Evolutionary conservation across 2,113 vertebrate genomes (phyloP).

Genomic region (Microcebus griseorufus): DNA sequence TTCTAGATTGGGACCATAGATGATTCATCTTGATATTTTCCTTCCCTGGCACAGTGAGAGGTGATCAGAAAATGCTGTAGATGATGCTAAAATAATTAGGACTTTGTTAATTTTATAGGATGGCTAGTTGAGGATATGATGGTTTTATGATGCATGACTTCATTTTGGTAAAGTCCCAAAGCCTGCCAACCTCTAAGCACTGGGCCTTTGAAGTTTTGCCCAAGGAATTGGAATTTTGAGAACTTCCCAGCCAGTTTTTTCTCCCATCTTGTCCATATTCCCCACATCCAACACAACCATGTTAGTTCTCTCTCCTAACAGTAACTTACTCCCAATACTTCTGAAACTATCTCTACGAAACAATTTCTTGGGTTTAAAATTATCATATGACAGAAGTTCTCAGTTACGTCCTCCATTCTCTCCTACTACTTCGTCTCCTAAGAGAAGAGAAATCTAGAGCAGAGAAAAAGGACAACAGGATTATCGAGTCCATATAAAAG

Average conservation of each 20-base stretch:
- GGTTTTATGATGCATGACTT: neutral
- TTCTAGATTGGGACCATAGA: neutral
- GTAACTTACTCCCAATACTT: neutral
- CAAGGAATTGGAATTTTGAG: neutral
- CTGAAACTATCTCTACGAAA: neutral
- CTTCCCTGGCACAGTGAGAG: neutral
- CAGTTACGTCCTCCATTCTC: neutral
- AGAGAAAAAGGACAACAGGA: neutral
- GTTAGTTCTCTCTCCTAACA: neutral
- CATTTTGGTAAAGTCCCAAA: slow-evolving; percentile 1
- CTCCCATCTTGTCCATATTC: neutral
- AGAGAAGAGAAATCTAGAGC: neutral
- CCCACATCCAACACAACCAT: neutral
- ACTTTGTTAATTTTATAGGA: slow-evolving; percentile 1
- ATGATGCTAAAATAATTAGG: neutral
- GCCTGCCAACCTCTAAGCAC: neutral
- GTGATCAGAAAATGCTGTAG: neutral
- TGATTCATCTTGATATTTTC: neutral
- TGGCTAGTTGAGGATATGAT: neutral
- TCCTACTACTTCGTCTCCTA: neutral
- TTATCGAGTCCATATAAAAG: neutral
- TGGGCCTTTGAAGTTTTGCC: neutral
- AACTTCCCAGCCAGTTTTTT: neutral
- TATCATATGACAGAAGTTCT: neutral
- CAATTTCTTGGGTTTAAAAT: neutral